These are phyloP conservation scores for Phocoena sinus DNA, from an alignment of 2,113 vertebrate genomes.

Conservation along the genomic window DNA sequence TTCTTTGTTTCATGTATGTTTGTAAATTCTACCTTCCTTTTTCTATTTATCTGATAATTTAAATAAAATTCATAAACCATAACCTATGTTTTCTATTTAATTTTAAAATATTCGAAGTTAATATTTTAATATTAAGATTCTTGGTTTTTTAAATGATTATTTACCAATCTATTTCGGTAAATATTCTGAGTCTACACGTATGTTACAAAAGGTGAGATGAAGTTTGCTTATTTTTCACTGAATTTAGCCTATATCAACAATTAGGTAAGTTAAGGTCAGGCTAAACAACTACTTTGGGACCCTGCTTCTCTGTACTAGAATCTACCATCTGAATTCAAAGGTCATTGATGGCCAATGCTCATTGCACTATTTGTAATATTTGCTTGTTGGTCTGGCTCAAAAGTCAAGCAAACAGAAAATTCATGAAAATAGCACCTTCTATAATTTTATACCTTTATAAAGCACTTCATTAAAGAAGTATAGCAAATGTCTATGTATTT, in stretches of 20 bases:
- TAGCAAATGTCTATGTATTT: constrained; percentile 64
- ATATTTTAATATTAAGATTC: constrained; percentile 43
- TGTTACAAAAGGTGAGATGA: constrained; percentile 27
- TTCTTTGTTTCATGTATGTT: constrained; percentile 6
- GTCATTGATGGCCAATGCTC: background rate
- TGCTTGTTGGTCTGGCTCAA: constrained; percentile 13
- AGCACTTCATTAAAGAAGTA: constrained; percentile 81
- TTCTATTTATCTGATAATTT: constrained; percentile 67
- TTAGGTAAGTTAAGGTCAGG: background rate
- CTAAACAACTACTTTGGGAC: background rate
- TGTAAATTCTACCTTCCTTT: constrained; percentile 42
- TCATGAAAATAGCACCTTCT: constrained; percentile 46
- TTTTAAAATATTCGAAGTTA: constrained; percentile 46
- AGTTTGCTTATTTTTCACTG: constrained; percentile 13
- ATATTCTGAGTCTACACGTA: constrained; percentile 21
- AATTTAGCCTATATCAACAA: background rate
- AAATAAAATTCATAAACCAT: constrained; percentile 40
- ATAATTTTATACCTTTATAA: constrained; percentile 73
- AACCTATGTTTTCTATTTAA: constrained; percentile 68
- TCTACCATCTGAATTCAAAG: background rate
- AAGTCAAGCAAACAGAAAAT: constrained; percentile 44
- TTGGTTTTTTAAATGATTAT: constrained; percentile 44
- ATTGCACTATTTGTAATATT: background rate
- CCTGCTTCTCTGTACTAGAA: background rate
- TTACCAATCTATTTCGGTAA: constrained; percentile 51